Evolutionary conservation across 1,140 invertebrate species (phyloP).

Genomic region (Drosophila chauvacae): DNA sequence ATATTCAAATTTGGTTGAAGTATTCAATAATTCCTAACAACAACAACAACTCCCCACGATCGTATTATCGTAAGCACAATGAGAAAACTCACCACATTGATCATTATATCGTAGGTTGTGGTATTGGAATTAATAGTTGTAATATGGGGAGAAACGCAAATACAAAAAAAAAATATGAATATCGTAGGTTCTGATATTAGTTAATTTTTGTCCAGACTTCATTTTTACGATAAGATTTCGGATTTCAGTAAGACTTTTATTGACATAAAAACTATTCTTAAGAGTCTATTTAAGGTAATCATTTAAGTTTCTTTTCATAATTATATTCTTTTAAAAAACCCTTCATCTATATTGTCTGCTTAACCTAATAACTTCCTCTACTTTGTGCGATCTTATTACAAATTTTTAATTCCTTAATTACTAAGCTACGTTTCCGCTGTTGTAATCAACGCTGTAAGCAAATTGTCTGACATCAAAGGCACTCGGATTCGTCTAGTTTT

Average conservation of each 20-base stretch:
- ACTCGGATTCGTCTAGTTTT: constrained; percentile 4
- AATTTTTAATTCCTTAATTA: constrained; percentile 53
- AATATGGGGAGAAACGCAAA: neutral
- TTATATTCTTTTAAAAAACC: neutral
- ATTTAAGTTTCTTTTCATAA: neutral
- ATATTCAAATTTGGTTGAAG: neutral
- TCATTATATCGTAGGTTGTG: neutral
- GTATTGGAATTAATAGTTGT: neutral
- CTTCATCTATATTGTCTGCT: neutral
- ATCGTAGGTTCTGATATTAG: too few relatives aligned
- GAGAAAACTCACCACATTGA: neutral
- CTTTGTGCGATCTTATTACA: constrained; percentile 3
- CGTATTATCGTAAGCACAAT: neutral
- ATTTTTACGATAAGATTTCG: too few relatives aligned
- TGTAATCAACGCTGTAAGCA: constrained; percentile 37
- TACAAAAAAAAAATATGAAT: too few relatives aligned
- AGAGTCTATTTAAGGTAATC: neutral
- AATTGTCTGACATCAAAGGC: constrained; percentile 26
- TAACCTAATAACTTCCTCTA: neutral
- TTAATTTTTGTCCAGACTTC: too few relatives aligned
- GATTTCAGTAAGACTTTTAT: too few relatives aligned
- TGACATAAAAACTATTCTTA: neutral
- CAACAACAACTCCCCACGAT: neutral
- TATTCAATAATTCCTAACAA: too few relatives aligned
- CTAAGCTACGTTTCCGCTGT: constrained; percentile 34